Percentiles rank a stretch among this genome's conserved stretches.
Evolutionary conservation across 2,797 vertebrate species (phyloP).

Genomic region (Pogoniulus pusillus): DNA sequence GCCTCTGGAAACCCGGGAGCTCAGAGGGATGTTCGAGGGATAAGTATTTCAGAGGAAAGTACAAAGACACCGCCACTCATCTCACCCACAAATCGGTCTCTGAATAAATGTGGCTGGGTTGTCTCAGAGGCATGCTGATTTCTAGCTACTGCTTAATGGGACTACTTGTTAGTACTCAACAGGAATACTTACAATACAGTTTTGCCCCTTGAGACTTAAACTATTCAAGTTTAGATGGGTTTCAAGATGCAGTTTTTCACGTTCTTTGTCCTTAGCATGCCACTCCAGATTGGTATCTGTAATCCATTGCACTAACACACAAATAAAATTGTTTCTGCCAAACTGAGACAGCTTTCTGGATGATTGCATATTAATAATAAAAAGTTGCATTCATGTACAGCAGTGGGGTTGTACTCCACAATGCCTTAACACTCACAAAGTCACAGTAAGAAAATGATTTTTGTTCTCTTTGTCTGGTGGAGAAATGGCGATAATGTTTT

Average conservation of each 20-base stretch:
- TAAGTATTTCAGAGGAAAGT: constrained; percentile 54
- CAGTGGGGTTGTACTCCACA: not conserved
- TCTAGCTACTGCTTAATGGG: constrained; percentile 50
- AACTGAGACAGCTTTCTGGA: not conserved
- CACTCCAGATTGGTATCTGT: not conserved
- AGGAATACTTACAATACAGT: constrained; percentile 48
- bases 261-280: constrained; percentile 34
- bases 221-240: constrained; percentile 43
- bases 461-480: not conserved
- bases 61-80: constrained; percentile 44
- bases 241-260: constrained; percentile 27
- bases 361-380: not conserved
- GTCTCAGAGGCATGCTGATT: constrained; percentile 44
- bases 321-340: constrained; percentile 38
- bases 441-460: not conserved
- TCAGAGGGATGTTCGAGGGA: constrained; percentile 8
- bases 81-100: constrained; percentile 11
- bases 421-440: not conserved
- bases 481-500: not conserved
- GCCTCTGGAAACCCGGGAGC: constrained; percentile 43
- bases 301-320: not conserved
- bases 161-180: constrained; percentile 48
- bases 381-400: not conserved
- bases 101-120: constrained; percentile 34
- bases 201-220: constrained; percentile 39